Evolutionary conservation across 92 coral and sea anemone genomes (phyloP), one percentile per base, ranked within the genome.

Genomic region (Ricordea florida): DNA sequence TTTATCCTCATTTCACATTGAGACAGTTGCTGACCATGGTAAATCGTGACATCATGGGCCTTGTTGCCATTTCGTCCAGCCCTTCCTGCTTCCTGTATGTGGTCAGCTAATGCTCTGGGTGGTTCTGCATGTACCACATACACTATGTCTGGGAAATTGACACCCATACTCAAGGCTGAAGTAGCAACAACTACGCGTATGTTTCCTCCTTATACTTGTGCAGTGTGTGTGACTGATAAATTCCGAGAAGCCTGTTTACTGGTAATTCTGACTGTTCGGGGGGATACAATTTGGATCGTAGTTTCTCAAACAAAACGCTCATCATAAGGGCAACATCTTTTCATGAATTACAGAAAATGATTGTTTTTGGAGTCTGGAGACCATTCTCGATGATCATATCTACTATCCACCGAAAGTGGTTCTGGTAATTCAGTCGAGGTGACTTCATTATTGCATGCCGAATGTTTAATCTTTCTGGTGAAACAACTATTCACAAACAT

Each of bases 271-370:
- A 47, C 14, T 22, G 21, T 13, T 22, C 69, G 7, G 78, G 60
- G 0, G 31, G 32, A 59, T 79, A 79, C 18, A 30, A 24, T 4
- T 28, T 32, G 23, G 29, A 21, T 9, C 83, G 57, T 11, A 53
- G 34, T 27, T 33, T 63, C 6, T n/a, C 30, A 3, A 76, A 40
- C 40, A 76, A 25, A 41, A 26, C 30, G 2, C 82, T 35, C 3
- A 64, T 27, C 72, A 52, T 52, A 13, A 33, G 14, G 55, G 82
- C 82, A n/a, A 76, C 49, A 14, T 51, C 50, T 36, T 45, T 75
- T 73, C 69, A 32, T 8, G 70, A 69, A 21, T 76, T 83, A 37
- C 86, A 82, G 53, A 87, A 87, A 0, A 77, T 47, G 5, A 83
- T 68, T 3, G 84, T 77, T 28, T 87, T 87, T 11, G 85, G 84